Percentiles rank a stretch among this genome's conserved stretches.
These are phyloP conservation scores for Metaphire vulgaris DNA, from an alignment of 1,140 invertebrate genomes.

Conservation along the genomic window DNA sequence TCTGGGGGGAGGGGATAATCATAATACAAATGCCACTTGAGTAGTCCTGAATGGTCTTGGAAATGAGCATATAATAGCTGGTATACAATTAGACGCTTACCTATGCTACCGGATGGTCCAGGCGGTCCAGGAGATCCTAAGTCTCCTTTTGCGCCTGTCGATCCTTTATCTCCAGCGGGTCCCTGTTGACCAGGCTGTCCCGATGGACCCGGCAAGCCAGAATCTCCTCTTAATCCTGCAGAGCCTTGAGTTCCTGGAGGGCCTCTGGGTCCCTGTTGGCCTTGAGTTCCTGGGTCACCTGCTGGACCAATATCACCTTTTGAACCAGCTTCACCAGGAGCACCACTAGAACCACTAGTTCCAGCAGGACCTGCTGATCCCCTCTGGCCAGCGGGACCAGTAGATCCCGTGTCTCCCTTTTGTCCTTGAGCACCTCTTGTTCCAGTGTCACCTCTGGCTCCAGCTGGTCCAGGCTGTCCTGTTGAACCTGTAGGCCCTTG, in stretches of 20 bases:
- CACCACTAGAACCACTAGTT: neutral
- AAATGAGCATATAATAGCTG: too few relatives aligned
- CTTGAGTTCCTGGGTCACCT: conserved; percentile 12
- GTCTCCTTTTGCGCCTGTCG: neutral
- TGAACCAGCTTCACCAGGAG: neutral
- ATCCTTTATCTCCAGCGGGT: neutral
- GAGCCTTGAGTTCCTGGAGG: conserved; percentile 1
- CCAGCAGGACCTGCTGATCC: conserved; percentile 1
- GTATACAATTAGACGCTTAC: too few relatives aligned
- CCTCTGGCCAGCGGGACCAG: neutral
- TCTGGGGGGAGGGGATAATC: too few relatives aligned
- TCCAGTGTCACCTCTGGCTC: conserved; percentile 3
- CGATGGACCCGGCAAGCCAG: conserved; percentile 2
- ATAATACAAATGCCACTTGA: too few relatives aligned
- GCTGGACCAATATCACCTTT: conserved; percentile 17
- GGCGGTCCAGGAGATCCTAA: neutral
- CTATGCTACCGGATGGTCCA: neutral
- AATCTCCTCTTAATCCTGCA: conserved; percentile 3
- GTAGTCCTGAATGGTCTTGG: too few relatives aligned
- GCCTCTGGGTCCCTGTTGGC: conserved; percentile 6
- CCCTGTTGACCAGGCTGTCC: neutral
- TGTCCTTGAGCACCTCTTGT: neutral
- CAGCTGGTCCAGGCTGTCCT: neutral
- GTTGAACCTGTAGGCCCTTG: conserved; percentile 11
- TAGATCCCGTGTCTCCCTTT: neutral